phyloP scores from a whole-genome alignment of 2,113 vertebrate genomes.

The Gopherus flavomarginatus region DNA sequence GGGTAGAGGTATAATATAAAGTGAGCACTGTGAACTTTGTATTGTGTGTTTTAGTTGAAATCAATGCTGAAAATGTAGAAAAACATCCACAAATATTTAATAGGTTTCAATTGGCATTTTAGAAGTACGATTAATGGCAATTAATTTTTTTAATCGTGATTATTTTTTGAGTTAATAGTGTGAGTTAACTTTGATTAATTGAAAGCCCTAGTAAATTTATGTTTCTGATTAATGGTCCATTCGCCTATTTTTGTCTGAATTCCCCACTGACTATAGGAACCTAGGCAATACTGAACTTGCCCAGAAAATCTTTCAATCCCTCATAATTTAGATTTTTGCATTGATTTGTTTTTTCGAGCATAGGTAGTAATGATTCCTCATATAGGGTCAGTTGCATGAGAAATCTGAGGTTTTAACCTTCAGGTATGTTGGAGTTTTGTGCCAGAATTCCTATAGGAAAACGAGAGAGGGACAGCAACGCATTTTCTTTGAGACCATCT shows the following conservation, averaged over 20 bases:
- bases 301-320: background rate
- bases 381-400: background rate
- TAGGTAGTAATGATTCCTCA: background rate
- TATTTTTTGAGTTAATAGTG: no score
- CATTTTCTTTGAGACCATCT: background rate
- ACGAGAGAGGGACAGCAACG: background rate
- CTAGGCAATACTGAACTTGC: background rate
- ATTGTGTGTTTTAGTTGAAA: no score
- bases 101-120: no score
- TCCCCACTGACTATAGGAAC: background rate
- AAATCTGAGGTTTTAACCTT: background rate
- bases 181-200: no score
- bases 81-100: no score
- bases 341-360: background rate
- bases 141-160: no score
- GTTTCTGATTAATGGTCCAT: background rate
- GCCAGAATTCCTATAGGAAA: background rate
- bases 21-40: no score
- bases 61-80: no score
- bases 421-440: background rate
- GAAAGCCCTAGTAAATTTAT: no score
- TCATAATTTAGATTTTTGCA: background rate
- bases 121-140: no score
- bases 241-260: background rate
- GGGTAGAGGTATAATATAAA: no score